A percentile compares a stretch with the other conserved stretches of the same genome.
Evolutionary conservation across 2,888 invertebrate genomes (phyloP).

Genomic region (Chrysina gloriosa): DNA sequence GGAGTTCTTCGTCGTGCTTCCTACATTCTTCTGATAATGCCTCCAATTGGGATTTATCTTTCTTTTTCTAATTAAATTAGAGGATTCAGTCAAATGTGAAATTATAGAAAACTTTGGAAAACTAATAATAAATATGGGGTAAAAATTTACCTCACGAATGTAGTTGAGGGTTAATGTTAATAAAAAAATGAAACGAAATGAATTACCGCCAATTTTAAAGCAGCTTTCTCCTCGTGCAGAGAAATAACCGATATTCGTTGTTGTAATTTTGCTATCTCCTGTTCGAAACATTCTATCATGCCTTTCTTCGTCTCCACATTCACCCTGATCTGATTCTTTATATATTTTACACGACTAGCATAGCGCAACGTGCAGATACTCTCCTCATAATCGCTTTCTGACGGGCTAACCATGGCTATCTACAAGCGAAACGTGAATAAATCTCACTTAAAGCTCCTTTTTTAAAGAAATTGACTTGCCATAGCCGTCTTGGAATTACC

Average conservation of each 20-base stretch:
- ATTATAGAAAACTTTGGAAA: not conserved
- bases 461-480: slow-evolving; percentile 66
- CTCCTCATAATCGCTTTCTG: slow-evolving; percentile 96
- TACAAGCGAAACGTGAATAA: slow-evolving; percentile 58
- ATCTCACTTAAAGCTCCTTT: not conserved
- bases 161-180: no score
- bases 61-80: slow-evolving; percentile 47
- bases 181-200: not conserved
- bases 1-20: slow-evolving; percentile 59
- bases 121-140: no score
- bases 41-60: slow-evolving; percentile 47
- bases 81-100: not conserved
- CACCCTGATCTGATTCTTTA: slow-evolving; percentile 94
- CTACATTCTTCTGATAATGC: slow-evolving; percentile 56
- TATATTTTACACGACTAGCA: slow-evolving; percentile 97
- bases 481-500: slow-evolving; percentile 96
- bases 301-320: slow-evolving; percentile 99
- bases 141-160: no score
- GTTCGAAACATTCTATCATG: slow-evolving; percentile 92
- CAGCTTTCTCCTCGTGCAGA: slow-evolving; percentile 57
- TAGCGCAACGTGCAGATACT: slow-evolving; percentile 96
- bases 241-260: slow-evolving; percentile 73
- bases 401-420: slow-evolving; percentile 98
- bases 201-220: slow-evolving; percentile 49
- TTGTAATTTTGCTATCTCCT: slow-evolving; percentile 93